Conservation (phyloP, 2,113 vertebrate genomes). For the Gobio gobio region DNA sequence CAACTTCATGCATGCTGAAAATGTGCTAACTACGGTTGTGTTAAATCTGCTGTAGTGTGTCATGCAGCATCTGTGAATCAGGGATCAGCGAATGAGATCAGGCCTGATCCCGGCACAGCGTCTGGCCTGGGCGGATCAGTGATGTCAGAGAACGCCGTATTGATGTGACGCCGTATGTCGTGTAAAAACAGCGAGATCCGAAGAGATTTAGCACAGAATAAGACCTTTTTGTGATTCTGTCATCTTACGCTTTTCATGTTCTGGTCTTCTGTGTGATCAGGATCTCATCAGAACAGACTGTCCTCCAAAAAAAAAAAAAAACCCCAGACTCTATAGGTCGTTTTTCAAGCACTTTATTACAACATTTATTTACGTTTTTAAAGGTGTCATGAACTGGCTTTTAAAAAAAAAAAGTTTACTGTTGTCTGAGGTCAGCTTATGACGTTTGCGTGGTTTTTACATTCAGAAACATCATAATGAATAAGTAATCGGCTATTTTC, state of each 20-base stretch:
- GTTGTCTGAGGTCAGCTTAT: no score
- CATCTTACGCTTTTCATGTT: background rate
- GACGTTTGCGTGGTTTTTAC: no score
- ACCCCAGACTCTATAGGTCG: no score
- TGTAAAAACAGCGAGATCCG: slow-evolving; percentile 51
- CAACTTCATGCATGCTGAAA: no score
- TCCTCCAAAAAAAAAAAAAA: no score
- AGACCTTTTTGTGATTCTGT: background rate
- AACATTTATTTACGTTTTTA: no score
- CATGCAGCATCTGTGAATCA: background rate
- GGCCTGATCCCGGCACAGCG: background rate
- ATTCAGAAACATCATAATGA: no score
- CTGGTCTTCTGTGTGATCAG: background rate
- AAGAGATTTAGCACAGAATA: background rate
- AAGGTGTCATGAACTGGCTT: no score
- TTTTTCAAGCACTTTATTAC: no score
- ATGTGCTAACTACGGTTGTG: no score
- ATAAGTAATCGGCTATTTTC: no score
- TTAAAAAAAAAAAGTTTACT: no score
- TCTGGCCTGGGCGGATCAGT: slow-evolving; percentile 60
- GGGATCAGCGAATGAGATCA: background rate
- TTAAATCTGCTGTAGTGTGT: background rate
- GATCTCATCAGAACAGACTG: background rate
- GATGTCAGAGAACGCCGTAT: slow-evolving; percentile 51
- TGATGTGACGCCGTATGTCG: slow-evolving; percentile 64